Conservation (phyloP, 1,140 invertebrate genomes). For the Drosophila pseudoobscura region DNA sequence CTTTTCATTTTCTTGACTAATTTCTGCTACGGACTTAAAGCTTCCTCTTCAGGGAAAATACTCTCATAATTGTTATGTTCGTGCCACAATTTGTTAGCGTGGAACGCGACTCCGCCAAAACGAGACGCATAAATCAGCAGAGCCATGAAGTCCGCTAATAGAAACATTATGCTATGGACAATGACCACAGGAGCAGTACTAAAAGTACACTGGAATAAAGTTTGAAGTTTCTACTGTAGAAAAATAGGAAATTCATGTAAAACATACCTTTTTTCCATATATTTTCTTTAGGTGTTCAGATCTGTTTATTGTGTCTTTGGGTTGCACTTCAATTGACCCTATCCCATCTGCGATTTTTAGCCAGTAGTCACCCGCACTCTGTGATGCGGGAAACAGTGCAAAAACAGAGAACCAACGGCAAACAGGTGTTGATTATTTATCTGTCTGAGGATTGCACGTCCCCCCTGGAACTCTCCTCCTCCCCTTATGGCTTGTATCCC, state of each 20-base stretch:
- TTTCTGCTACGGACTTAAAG: slow-evolving; percentile 48
- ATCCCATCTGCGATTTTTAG: too few species aligned
- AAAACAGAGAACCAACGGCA: background rate
- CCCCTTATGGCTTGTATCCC: too few species aligned
- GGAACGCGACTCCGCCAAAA: background rate
- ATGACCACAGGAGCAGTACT: slow-evolving; percentile 43
- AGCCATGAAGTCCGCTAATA: slow-evolving; percentile 40
- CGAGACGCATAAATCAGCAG: slow-evolving; percentile 49
- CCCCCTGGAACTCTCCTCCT: background rate
- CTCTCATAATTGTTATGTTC: slow-evolving; percentile 39
- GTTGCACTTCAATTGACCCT: too few species aligned
- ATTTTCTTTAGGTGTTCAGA: too few species aligned
- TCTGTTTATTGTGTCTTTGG: too few species aligned
- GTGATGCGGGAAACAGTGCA: background rate
- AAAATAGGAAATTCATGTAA: background rate
- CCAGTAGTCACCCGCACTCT: too few species aligned
- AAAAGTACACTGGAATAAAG: slow-evolving; percentile 14
- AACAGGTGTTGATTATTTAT: slow-evolving; percentile 65
- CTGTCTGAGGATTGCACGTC: background rate
- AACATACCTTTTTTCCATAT: too few species aligned
- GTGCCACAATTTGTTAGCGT: slow-evolving; percentile 36
- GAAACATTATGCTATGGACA: slow-evolving; percentile 44
- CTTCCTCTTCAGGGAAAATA: background rate
- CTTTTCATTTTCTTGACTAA: slow-evolving; percentile 26
- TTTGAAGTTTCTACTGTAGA: background rate